phyloP scores from a whole-genome alignment of 2,113 vertebrate genomes.

The Pseudopipra pipra region DNA sequence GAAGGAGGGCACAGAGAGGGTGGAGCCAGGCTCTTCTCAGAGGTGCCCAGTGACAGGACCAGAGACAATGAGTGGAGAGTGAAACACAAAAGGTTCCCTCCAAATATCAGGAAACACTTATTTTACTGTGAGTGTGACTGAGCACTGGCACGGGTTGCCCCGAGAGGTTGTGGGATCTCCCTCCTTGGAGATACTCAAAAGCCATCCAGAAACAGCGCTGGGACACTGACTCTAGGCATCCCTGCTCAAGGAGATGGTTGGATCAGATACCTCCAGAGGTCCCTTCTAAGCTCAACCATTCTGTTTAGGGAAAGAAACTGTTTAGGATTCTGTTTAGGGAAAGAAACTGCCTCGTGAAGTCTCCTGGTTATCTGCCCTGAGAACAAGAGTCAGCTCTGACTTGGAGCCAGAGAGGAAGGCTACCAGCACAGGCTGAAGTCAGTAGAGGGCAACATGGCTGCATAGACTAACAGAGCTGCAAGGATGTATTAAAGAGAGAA shows the following conservation, averaged over 20 bases:
- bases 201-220: accelerated
- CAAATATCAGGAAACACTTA: background rate
- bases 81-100: background rate
- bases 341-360: background rate
- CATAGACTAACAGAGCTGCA: background rate
- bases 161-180: background rate
- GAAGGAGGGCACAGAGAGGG: background rate
- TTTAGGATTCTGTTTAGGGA: background rate
- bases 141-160: background rate
- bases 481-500: background rate
- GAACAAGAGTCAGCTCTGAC: background rate
- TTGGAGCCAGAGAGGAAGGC: background rate
- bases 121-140: background rate
- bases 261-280: background rate
- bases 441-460: slow-evolving; percentile 16
- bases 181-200: background rate
- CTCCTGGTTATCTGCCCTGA: background rate
- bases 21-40: background rate
- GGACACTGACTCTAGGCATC: background rate
- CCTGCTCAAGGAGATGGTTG: background rate
- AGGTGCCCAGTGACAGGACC: background rate
- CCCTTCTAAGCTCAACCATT: background rate
- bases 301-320: background rate
- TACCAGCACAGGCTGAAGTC: background rate
- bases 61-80: background rate